These are phyloP conservation scores for Holcopasites calliopsidis DNA, from an alignment of 1,140 invertebrate species.

Conservation along the genomic window DNA sequence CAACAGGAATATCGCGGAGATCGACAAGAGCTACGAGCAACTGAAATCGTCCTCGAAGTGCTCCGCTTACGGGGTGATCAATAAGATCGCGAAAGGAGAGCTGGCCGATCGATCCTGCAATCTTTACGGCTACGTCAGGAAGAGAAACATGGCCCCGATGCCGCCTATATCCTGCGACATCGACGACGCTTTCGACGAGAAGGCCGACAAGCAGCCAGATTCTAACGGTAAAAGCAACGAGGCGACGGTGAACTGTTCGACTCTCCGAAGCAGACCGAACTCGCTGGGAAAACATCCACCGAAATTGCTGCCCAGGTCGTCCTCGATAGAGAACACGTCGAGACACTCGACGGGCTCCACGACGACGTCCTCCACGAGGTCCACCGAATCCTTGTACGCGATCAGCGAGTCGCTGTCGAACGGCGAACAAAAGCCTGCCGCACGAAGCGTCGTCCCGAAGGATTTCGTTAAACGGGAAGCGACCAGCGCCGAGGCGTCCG, in stretches of 20 bases:
- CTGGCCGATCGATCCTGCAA: constrained; percentile 25
- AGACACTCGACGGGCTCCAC: constrained; percentile 72
- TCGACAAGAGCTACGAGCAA: constrained; percentile 73
- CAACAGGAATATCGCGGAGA: constrained; percentile 75
- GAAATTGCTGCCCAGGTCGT: constrained; percentile 67
- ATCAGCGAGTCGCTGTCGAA: constrained; percentile 65
- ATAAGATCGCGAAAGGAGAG: constrained; percentile 59
- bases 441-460: neutral
- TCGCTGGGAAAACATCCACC: constrained; percentile 68
- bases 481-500: constrained; percentile 7
- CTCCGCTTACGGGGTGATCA: constrained; percentile 67
- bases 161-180: constrained; percentile 68
- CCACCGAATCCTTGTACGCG: constrained; percentile 71
- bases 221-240: neutral
- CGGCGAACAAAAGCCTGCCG: neutral
- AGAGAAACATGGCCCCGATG: constrained; percentile 74
- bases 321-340: constrained; percentile 71
- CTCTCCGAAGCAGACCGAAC: constrained; percentile 45
- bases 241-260: neutral
- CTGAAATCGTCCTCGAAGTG: constrained; percentile 50
- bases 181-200: constrained; percentile 24
- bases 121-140: constrained; percentile 56
- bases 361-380: constrained; percentile 71
- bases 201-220: constrained; percentile 10
- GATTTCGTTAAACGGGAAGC: neutral